Percentiles rank a stretch among this genome's conserved stretches.
Evolutionary conservation across 2,113 vertebrate genomes (phyloP).

Genomic region (Ailuropoda melanoleuca): DNA sequence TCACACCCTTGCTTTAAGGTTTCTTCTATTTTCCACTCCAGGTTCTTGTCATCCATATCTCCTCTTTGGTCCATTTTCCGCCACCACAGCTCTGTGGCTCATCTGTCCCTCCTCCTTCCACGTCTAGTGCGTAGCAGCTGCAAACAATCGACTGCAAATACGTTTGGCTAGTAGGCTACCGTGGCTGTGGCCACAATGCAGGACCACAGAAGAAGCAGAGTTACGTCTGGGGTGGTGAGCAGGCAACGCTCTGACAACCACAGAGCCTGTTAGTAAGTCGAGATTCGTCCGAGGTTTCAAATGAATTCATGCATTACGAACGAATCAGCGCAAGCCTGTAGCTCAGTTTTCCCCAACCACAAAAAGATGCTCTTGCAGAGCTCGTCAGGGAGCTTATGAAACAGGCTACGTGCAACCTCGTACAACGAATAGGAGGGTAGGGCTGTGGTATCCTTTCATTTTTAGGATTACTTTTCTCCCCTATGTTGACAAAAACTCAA

Average conservation of each 20-base stretch:
- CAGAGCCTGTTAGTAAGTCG: neutral
- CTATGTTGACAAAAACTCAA: neutral
- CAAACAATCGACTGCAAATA: neutral
- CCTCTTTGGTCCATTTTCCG: neutral
- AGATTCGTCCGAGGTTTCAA: neutral
- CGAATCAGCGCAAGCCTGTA: neutral
- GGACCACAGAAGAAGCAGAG: neutral
- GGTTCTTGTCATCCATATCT: neutral
- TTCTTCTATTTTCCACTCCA: neutral
- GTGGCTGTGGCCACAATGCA: accelerated
- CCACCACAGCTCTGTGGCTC: neutral
- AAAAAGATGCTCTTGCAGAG: neutral
- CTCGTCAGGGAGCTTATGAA: neutral
- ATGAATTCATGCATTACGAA: neutral
- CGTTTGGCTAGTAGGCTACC: accelerated
- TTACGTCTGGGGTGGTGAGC: no score
- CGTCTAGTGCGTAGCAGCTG: neutral
- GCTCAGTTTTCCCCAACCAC: neutral
- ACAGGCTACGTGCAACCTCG: neutral
- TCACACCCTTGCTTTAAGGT: neutral
- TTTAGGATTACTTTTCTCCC: neutral
- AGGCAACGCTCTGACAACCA: neutral
- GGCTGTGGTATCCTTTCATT: neutral
- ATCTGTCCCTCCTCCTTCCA: neutral
- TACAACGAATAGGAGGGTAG: accelerated